Conservation (phyloP, 1,140 invertebrate genomes). For the Ceratina australensis region DNA sequence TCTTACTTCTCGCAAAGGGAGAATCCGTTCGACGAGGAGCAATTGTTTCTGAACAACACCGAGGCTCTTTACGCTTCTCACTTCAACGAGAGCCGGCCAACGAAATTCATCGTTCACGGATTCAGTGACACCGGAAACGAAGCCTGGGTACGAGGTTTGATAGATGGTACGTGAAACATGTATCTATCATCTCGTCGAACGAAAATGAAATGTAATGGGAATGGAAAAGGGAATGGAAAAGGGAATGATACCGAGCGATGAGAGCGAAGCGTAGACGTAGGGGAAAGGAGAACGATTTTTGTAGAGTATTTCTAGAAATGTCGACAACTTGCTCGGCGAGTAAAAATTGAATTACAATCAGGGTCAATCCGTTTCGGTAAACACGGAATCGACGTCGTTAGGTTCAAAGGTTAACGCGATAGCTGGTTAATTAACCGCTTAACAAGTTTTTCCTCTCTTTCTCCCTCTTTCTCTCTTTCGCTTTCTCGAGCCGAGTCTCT, state of each 20-base stretch:
- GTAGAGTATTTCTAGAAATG: conserved; percentile 37
- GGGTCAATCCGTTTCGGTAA: conserved; percentile 66
- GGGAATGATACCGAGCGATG: not conserved
- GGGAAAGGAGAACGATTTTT: not conserved
- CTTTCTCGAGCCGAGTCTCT: conserved; percentile 4
- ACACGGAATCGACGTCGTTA: conserved; percentile 64
- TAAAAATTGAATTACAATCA: conserved; percentile 58
- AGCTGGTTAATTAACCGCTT: conserved; percentile 62
- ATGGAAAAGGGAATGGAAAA: too few species aligned
- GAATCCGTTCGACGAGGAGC: conserved; percentile 71
- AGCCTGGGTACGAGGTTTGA: conserved; percentile 75
- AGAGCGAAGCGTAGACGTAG: not conserved
- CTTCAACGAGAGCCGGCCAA: conserved; percentile 74
- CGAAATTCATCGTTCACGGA: conserved; percentile 80
- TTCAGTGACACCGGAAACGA: conserved; percentile 77
- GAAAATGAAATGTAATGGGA: too few species aligned
- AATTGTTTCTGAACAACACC: conserved; percentile 69
- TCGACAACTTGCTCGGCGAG: conserved; percentile 19
- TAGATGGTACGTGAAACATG: conserved; percentile 64
- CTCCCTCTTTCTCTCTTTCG: conserved; percentile 4
- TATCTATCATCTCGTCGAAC: not conserved
- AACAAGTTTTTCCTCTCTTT: conserved; percentile 35
- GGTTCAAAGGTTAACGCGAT: conserved; percentile 63
- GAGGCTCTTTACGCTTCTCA: conserved; percentile 71
- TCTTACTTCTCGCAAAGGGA: conserved; percentile 55